Evolutionary conservation across 2,113 vertebrate species (phyloP).

Genomic region (Platichthys flesus): DNA sequence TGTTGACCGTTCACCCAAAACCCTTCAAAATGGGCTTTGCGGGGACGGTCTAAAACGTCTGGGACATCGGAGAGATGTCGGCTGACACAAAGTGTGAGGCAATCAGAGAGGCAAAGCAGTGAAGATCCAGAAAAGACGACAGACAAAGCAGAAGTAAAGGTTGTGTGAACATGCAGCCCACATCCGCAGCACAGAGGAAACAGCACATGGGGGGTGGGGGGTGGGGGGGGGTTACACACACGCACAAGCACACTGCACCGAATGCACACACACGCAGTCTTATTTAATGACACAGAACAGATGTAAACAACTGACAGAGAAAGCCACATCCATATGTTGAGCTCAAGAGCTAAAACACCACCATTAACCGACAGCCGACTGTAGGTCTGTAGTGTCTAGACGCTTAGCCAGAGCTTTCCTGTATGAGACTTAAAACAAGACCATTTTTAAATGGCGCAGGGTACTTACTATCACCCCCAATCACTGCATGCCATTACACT

Average conservation of each 20-base stretch:
- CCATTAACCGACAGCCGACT: neutral
- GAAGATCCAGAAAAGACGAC: constrained; percentile 3
- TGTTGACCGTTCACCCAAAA: neutral
- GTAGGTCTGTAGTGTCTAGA: constrained; percentile 6
- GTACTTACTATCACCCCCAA: neutral
- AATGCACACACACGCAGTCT: constrained; percentile 1
- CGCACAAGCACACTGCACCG: neutral
- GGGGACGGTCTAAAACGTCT: no score
- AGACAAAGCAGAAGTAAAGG: constrained; percentile 69
- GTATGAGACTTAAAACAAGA: neutral
- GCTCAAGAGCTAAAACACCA: neutral
- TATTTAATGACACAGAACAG: constrained; percentile 56
- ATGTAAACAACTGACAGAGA: constrained; percentile 62
- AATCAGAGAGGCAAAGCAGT: neutral
- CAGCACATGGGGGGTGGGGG: constrained; percentile 11
- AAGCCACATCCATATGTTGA: constrained; percentile 15
- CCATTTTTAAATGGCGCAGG: neutral
- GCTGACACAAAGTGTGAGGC: constrained; percentile 19
- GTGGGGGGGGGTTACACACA: neutral
- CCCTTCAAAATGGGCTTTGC: neutral
- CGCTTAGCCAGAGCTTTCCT: constrained; percentile 13
- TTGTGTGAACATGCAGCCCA: constrained; percentile 56
- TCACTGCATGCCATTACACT: neutral
- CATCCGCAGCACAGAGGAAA: constrained; percentile 73
- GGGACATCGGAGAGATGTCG: neutral